Evolutionary conservation across 2,113 vertebrate species (phyloP), one percentile per base, ranked within the genome.

Genomic region (Lethenteron reissneri): DNA sequence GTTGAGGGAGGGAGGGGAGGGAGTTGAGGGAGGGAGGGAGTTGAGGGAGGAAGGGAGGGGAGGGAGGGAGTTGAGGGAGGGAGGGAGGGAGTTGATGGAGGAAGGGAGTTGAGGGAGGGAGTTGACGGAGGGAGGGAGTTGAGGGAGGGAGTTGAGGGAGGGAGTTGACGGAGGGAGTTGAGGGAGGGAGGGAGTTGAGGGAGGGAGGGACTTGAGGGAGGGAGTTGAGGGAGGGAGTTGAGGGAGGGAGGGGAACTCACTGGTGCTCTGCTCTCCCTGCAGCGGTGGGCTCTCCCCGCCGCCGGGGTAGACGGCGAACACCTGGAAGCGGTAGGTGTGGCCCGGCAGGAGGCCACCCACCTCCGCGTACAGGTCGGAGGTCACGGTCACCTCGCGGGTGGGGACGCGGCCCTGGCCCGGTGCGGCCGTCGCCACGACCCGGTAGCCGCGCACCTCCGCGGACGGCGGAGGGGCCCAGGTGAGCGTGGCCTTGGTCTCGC

Each of bases 401-500:
- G 80, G 82, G 12, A 84, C 83, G 0, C 75, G 71, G 7, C 82
- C 84, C 0, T 84, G 80, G 56, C 81, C 78, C n/a, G 84, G 83
- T 11, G 89, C 76, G 0, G 86, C 83, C 58, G 83, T 73, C 57
- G 84, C 84, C 0, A 84, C 87, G 69, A 99, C 86, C 0, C 88
- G 83, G 75, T 94, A 99, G 3, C 87, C 89, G 0, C 87, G 85
- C 75, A 94, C 84, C 0, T 76, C 74, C 41, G 41, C 41, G 3
- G 79, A 78, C 2, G 77, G 70, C 0, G 94, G 86, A 3, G 85
- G 79, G 0, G 74, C 79, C 94, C 94, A 99, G 75, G 87, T 87
- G 77, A 99, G 82, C 71, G 85, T 85, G 11, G 97, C 83, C 80
- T 90, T 92, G 56, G 85, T 81, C 10, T 91, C 88, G 0, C 87